Percentiles rank a stretch among this genome's conserved stretches.
Evolutionary conservation across 53 echinoderm and acorn worm genomes (phyloP).

Genomic region (Holothuria scabra): DNA sequence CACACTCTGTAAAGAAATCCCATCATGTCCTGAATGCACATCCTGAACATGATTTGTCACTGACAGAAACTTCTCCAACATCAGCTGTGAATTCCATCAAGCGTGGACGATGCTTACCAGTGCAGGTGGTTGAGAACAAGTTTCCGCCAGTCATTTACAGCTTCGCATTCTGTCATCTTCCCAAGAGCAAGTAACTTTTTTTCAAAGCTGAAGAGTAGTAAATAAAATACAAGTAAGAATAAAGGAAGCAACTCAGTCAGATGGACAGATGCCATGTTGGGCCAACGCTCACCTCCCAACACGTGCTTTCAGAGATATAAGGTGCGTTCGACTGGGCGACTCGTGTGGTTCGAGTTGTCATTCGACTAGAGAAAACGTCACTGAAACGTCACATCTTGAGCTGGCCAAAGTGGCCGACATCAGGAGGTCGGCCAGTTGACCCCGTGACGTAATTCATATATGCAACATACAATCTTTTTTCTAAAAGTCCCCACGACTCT

Average conservation of each 20-base stretch:
- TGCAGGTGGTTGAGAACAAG: conserved; percentile 45
- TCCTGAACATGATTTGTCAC: conserved; percentile 49
- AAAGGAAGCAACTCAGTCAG: background rate
- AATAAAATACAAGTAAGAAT: background rate
- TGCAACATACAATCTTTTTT: too few relatives aligned
- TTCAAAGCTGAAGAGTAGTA: conserved; percentile 37
- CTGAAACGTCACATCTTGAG: too few relatives aligned
- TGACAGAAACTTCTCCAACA: conserved; percentile 41
- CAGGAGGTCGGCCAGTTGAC: too few relatives aligned
- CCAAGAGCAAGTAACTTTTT: conserved; percentile 56
- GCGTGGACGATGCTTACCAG: conserved; percentile 50
- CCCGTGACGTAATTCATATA: too few relatives aligned
- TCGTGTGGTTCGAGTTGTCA: too few relatives aligned
- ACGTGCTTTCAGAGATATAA: too few relatives aligned
- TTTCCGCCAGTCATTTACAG: conserved; percentile 28
- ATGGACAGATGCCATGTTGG: too few relatives aligned
- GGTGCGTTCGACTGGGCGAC: too few relatives aligned
- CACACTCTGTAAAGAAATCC: conserved; percentile 55
- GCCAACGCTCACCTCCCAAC: too few relatives aligned
- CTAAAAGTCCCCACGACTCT: too few relatives aligned
- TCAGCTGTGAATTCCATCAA: conserved; percentile 41
- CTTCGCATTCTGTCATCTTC: conserved; percentile 31
- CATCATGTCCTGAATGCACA: conserved; percentile 46
- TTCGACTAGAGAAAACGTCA: too few relatives aligned
- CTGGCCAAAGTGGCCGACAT: too few relatives aligned